These are phyloP conservation scores for Ranitomeya imitator DNA, from an alignment of 2,113 vertebrate genomes.

Conservation along the genomic window DNA sequence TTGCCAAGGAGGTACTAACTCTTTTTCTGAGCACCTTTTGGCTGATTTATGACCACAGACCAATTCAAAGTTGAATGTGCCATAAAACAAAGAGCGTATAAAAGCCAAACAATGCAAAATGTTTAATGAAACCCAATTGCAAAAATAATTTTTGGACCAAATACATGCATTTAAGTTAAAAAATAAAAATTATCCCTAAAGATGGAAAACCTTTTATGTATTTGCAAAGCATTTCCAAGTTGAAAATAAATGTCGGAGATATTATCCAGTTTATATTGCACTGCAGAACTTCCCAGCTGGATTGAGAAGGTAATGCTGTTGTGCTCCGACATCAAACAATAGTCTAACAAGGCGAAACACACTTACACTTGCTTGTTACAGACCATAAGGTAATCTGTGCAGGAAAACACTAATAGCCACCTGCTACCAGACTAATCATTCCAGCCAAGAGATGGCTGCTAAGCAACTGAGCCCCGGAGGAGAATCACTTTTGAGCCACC, in stretches of 20 bases:
- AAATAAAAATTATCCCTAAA: no score
- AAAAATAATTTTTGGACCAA: no score
- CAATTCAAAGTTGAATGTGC: no score
- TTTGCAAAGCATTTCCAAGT: background rate
- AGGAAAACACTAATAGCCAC: background rate
- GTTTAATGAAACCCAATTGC: no score
- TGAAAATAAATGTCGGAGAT: background rate
- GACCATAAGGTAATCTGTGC: background rate
- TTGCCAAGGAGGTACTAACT: no score
- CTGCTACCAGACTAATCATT: slow-evolving; percentile 2
- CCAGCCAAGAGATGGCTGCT: slow-evolving; percentile 61
- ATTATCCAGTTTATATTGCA: background rate
- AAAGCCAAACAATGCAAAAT: no score
- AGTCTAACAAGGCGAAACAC: background rate
- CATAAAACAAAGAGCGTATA: no score
- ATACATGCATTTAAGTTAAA: no score
- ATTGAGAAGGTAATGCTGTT: background rate
- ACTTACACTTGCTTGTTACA: fast-evolving
- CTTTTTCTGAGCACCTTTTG: no score
- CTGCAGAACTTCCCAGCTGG: background rate
- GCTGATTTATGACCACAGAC: no score
- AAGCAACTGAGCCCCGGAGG: slow-evolving; percentile 60
- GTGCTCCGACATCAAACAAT: background rate
- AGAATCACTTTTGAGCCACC: slow-evolving; percentile 58
- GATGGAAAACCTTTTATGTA: no score